Evolutionary conservation across 64 coral and sea anemone genomes (phyloP), one percentile per base, ranked within the genome.

Genomic region (Acropora tenuis): DNA sequence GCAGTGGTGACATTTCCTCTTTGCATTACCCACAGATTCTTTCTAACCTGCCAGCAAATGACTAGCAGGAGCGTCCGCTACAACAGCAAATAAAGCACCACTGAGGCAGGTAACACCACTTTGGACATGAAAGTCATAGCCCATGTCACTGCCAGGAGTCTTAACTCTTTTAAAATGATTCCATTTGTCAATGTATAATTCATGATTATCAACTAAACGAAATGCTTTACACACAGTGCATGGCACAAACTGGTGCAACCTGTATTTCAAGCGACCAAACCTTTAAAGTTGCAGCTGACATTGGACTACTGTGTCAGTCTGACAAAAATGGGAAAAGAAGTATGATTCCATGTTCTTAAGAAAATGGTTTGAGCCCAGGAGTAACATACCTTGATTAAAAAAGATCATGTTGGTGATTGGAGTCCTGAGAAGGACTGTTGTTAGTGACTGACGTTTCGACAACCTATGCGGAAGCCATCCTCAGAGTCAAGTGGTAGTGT

Each of bases 261-360:
- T 93, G 92, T 84, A 75, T 93, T 72, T 93, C 92, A 8, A 76
- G 76, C 50, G 85, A 93, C 60, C 85, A 88, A 16, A 93, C 85
- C n/a, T 93, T 93, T 50, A 93, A 93, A 63, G 92, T 93, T 16
- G 92, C 92, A 16, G 68, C 76, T 20, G 88, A 93, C 40, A 92
- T 87, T 11, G 90, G 90, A 47, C 16, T 87, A 20, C 44, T 78
- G 60, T 52, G 90, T 17, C 73, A 80, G 40, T 88, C 41, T 78
- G 92, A 88, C 50, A 69, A 73, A 81, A 88, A 74, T 93, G 76
- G 91, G 83, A 93, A 69, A 93, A 88, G 59, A 59, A 87, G 43
- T 93, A 79, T 63, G 91, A 93, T 78, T 93, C 91, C 41, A 80
- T 93, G 73, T 88, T 93, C 75, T 87, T 30, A 30, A 30, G 30